Evolutionary conservation across 2,888 invertebrate genomes (phyloP), one percentile per base, ranked within the genome.

Genomic region (Neocrepidodera transversa): DNA sequence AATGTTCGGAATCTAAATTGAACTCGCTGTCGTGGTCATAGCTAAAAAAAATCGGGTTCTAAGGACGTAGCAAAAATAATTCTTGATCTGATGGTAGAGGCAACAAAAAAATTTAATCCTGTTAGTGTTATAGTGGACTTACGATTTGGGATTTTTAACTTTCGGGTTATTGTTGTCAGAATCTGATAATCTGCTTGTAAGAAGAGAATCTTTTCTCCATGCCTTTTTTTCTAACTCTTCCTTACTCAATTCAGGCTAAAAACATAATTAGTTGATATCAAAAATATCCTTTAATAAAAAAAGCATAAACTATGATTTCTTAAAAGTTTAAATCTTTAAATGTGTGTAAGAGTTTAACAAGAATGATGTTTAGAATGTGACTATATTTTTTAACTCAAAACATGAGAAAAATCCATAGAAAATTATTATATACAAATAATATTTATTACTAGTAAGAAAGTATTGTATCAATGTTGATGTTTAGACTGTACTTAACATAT

Each of bases 151-250:
- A 18, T 53, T 61, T 17, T 52, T 60, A 42, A 42, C 26, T 11
- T 56, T 60, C 13, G 10, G 18, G 17, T 20, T 28, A 36, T 20
- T 32, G 11, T 10, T 16, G 18, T 38, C 32, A 7, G 45, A 54
- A 17, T 50, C 49, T 1, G 58, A 58, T 2, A 63, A 50, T 30
- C 47, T 60, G 36, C 53, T 62, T 53, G 38, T 60, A 23, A 67
- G 32, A 11, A 67, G 58, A 3, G 63, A 58, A 60, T 67, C 67
- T 14, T 64, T 60, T 50, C 56, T 63, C 67, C 67, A 67, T 7
- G 62, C 52, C 38, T 58, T 62, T 40, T 57, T 67, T n/a, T 17
- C 30, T 16, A 47, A 18, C 36, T 67, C 65, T 32, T 64, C 64
- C 26, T 61, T 51, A 30, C 38, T 51, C 8, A 65, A 11, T 8